Evolutionary conservation across 2,113 vertebrate genomes (phyloP), one percentile per base, ranked within the genome.

Genomic region (Chloebia gouldiae): DNA sequence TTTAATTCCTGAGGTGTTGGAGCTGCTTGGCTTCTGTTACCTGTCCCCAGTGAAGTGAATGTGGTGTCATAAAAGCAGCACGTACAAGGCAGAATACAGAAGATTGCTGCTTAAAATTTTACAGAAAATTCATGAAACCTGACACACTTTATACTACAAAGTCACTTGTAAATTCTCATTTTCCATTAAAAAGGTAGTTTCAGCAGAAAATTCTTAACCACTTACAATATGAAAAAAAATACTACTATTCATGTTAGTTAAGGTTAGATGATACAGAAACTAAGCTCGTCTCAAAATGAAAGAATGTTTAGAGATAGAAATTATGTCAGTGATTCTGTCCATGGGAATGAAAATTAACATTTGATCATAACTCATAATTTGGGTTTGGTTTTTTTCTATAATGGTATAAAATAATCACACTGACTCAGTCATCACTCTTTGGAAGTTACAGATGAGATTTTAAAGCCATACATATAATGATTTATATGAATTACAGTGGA

Each of bases 401-500:
- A 65, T 35, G 15, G 50, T 45, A 70, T 64, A 80, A 77, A 94
- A 73, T 78, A 86, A 72, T 69, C 17, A 22, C 66, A 64, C 50
- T 81, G 72, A 86, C 85, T 92, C 31, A 50, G 77, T 77, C 47
- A 49, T 59, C 59, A 27, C 39, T 81, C 50, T 78, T 66, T 83
- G 73, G 71, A 96, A 96, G 65, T 83, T 96, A 88, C 47, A 95
- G 90, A 92, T 91, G 82, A 96, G 94, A 95, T 95, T 96, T 95
- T 77, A 76, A 94, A 97, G 59, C 66, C 84, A 51, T 91, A 86
- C 93, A 47, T 96, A 61, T 93, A 78, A 94, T 89, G 91, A 97
- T 97, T 96, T 97, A 93, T 96, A 91, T 91, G 97, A 96, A 96
- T 96, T 96, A 90, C 82, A 97, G 72, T 95, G 97, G 96, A 96